Base-by-base conservation (phyloP, 2,113 vertebrate genomes). In the Ageneiosus marmoratus region DNA sequence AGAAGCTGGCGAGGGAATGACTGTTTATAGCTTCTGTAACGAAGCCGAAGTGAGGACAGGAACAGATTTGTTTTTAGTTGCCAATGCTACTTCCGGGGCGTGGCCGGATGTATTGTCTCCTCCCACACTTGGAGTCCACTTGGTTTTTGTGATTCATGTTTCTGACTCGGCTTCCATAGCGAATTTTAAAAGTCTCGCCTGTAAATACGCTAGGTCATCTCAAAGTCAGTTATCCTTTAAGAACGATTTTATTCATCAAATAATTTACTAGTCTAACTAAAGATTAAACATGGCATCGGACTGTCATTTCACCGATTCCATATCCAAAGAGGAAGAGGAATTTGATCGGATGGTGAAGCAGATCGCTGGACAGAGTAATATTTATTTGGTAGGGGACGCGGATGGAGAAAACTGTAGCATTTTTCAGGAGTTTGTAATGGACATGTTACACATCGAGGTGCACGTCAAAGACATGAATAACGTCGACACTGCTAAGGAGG, bases 351-450 rank as follows among this genome's bases (percentile, higher is more conserved):
- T 77, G 13, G 9, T 95, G 3, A 60, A 75, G 41, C 80, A 85
- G 20, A 93, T 94, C 63, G 94, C 94, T 15, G 94, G 93, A 1
- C 91, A 83, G 79, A 92, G 94, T 79, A 89, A 82, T 78, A 91
- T 94, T 69, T 89, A 92, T 85, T 60, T 95, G 79, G 88, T 94
- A 15, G 86, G 92, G 46, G 92, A 93, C 18, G 85, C 32, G 10
- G 89, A 89, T 18, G 89, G 88, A 16, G 84, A 56, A 77, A 87
- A 88, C 65, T 69, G 70, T 10, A 87, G 60, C 2, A 32, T 89
- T 4, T 75, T 95, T 24, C 79, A 89, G 29, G 91, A 94, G 85
- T 94, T 95, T 27, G 29, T 93, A 12, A 53, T 85, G 2, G 92
- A 91, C 32, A 82, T 95, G 90, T 94, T 94, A 81, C 8, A 72